phyloP scores from a whole-genome alignment of 2,888 invertebrate species.

The Archaeoteleia sp. region DNA sequence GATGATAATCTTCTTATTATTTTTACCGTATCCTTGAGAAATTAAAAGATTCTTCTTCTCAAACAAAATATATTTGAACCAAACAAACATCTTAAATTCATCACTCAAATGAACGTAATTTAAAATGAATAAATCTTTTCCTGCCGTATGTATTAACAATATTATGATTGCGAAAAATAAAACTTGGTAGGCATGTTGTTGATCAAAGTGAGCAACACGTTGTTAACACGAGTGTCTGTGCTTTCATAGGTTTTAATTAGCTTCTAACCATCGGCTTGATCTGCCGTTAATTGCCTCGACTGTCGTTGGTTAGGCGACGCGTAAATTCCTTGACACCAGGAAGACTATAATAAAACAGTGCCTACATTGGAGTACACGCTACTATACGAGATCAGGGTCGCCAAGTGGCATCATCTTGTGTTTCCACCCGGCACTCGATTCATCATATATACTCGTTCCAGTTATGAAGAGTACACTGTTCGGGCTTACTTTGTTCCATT shows the following conservation, averaged over 20 bases:
- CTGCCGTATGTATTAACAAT: no score
- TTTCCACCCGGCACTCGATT: not conserved
- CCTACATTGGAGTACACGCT: not conserved
- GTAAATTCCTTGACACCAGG: conserved; percentile 15
- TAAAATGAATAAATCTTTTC: no score
- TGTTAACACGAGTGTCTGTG: not conserved
- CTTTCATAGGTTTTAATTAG: conserved; percentile 13
- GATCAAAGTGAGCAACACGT: conserved; percentile 4
- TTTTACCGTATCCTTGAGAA: no score
- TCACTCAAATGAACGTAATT: no score
- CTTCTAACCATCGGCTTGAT: conserved; percentile 11
- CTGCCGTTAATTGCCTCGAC: conserved; percentile 9
- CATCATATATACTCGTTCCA: not conserved
- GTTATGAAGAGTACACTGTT: not conserved
- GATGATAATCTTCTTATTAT: no score
- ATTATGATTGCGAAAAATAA: not conserved
- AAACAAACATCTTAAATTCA: no score
- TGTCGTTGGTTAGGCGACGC: conserved; percentile 7
- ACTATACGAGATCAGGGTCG: not conserved
- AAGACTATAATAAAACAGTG: conserved; percentile 5
- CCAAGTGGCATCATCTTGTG: conserved; percentile 13
- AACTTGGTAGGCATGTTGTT: not conserved
- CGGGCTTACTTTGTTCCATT: no score
- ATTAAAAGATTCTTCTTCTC: no score
- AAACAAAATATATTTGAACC: no score